phyloP scores from a whole-genome alignment of 2,888 invertebrate genomes.

The Lasioglossum oenotherae region DNA sequence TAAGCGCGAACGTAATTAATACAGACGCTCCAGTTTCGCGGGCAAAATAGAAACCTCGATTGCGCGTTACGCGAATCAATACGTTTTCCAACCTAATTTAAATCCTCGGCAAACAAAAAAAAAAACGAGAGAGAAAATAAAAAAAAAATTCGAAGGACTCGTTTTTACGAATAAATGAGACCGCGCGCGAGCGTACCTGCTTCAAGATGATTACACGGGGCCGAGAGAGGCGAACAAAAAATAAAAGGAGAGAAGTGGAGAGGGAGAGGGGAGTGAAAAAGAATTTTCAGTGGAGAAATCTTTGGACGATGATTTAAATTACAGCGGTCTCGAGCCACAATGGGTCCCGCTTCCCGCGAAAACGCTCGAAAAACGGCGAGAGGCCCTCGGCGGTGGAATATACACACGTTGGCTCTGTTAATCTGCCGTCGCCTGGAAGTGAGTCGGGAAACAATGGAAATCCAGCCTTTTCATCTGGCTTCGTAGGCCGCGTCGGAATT shows the following conservation, averaged over 20 bases:
- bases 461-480: constrained; percentile 59
- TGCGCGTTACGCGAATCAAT: constrained; percentile 28
- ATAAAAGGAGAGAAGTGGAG: neutral
- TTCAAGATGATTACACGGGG: constrained; percentile 26
- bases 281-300: constrained; percentile 14
- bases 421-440: constrained; percentile 78
- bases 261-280: neutral
- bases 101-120: neutral
- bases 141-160: neutral
- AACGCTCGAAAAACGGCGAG: constrained; percentile 75
- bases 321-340: constrained; percentile 56
- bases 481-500: constrained; percentile 48
- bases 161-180: constrained; percentile 28
- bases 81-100: constrained; percentile 14
- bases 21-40: constrained; percentile 32
- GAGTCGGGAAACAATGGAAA: constrained; percentile 79
- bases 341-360: constrained; percentile 52
- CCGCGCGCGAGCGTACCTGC: neutral
- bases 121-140: too few relatives aligned
- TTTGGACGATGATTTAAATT: constrained; percentile 59
- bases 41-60: constrained; percentile 8
- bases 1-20: constrained; percentile 45
- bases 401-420: constrained; percentile 74
- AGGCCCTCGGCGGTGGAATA: constrained; percentile 69
- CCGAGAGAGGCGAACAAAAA: neutral